These are phyloP conservation scores for Geophilus truncorum DNA, from an alignment of 2,888 invertebrate species.

Conservation along the genomic window DNA sequence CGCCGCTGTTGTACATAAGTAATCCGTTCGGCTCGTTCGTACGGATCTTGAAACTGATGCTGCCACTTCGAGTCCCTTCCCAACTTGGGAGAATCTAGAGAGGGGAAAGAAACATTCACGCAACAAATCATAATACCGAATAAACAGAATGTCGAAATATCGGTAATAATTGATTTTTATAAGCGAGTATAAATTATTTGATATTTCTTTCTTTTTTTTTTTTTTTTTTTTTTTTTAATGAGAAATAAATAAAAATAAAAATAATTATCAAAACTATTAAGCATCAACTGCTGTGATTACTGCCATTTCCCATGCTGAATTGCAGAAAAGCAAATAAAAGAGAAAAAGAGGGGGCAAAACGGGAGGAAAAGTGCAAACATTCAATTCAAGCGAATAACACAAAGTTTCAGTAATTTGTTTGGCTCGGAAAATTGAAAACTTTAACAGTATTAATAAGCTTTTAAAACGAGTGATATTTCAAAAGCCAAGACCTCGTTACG, in stretches of 20 bases:
- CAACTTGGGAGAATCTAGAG: constrained; percentile 77
- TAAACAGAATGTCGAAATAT: too few relatives aligned
- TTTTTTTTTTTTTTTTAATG: too few relatives aligned
- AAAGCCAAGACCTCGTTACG: neutral
- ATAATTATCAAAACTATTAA: constrained; percentile 1
- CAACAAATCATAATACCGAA: neutral
- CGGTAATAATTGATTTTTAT: too few relatives aligned
- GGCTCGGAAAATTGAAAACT: neutral
- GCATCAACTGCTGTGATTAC: constrained; percentile 5
- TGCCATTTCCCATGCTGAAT: constrained; percentile 5
- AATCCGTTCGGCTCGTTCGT: constrained; percentile 93
- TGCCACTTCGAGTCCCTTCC: constrained; percentile 81
- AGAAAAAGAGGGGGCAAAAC: neutral
- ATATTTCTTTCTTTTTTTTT: too few relatives aligned
- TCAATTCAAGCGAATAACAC: neutral
- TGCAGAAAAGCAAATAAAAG: neutral
- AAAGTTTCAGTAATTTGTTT: neutral
- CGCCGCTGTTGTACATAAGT: constrained; percentile 82
- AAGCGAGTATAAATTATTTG: neutral
- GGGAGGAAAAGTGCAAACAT: neutral
- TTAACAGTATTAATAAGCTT: neutral
- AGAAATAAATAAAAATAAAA: neutral
- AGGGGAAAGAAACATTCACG: neutral
- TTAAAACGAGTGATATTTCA: neutral
- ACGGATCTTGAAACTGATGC: constrained; percentile 88